Evolutionary conservation across 2,888 invertebrate species (phyloP), one percentile per base, ranked within the genome.

Genomic region (Sinotaia quadrata): DNA sequence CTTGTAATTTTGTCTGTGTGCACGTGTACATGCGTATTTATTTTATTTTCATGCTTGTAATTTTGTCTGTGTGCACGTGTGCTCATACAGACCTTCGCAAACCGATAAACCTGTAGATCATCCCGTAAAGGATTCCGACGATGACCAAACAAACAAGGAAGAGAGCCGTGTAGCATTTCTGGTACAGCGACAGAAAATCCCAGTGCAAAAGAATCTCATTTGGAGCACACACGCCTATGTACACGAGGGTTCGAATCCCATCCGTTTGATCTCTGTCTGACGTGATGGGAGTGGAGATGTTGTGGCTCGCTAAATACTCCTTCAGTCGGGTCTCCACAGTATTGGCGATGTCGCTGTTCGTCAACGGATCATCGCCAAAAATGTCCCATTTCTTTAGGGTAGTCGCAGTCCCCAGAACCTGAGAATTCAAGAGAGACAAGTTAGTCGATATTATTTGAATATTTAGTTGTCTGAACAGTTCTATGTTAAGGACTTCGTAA

Each of bases 71-170:
- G n/a, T n/a, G n/a, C n/a, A n/a, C n/a, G n/a, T n/a, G n/a, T n/a
- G 31, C 4, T 52, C 24, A n/a, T 0, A 12, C 65, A 10, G 12
- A 65, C 31, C 73, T 68, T 33, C 81, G 68, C 21, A 76, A 67
- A 21, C 79, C 74, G 37, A 84, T 83, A 36, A 82, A 86, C 18
- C 80, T 74, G 71, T 85, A 87, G 37, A 88, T 87, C 58, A 87
- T 75, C 41, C 80, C 76, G 72, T 88, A 88, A 24, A 88, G 79
- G 4, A 84, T 76, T 41, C 84, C 77, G n/a, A 88, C 86, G 18
- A 84, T 78, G 21, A 87, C 69, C n/a, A 87, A 74, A 21, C 85
- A 85, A 44, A 86, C 74, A 15, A 86, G 73, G 67, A 79, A 88
- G 65, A 85, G 75, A 2, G 82, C 79, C 4, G 82, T 82, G 74